A percentile compares a stretch with the other conserved stretches of the same genome.
These are phyloP conservation scores for Helicolenus hilgendorfi DNA, from an alignment of 2,797 vertebrate genomes.

Conservation along the genomic window DNA sequence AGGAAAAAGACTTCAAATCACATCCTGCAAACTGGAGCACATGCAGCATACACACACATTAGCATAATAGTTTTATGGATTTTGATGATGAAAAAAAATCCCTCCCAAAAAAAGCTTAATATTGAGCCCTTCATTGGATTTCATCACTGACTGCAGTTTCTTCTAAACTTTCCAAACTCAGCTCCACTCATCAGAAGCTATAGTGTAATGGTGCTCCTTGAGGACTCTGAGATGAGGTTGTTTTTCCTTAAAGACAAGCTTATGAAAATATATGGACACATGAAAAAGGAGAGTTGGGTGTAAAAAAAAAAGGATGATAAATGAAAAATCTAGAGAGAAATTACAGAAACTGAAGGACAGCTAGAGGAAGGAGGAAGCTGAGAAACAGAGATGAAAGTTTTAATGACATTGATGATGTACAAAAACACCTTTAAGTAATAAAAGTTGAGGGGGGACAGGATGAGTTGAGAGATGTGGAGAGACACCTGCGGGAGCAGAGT, in stretches of 20 bases:
- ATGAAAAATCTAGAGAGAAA: not conserved
- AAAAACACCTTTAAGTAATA: slow-evolving; percentile 4
- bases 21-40: slow-evolving; percentile 38
- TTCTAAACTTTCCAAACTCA: slow-evolving; percentile 9
- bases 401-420: not conserved
- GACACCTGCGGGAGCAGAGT: slow-evolving; percentile 11
- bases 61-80: slow-evolving; percentile 26
- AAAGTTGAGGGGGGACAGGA: not conserved
- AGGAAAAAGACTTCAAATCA: slow-evolving; percentile 12
- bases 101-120: not conserved
- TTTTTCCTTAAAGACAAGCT: not conserved
- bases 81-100: slow-evolving; percentile 30
- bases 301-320: not conserved
- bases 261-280: slow-evolving; percentile 4
- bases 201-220: not conserved
- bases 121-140: slow-evolving; percentile 9
- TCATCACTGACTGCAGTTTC: slow-evolving; percentile 29
- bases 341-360: not conserved
- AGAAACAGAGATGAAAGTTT: not conserved
- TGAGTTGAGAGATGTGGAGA: slow-evolving; percentile 7
- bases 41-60: slow-evolving; percentile 12
- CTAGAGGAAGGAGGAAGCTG: not conserved
- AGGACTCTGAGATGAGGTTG: not conserved
- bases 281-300: not conserved
- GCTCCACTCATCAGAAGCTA: not conserved